Evolutionary conservation across 2,797 vertebrate genomes (phyloP).

Genomic region (Gallinago nigripennis): DNA sequence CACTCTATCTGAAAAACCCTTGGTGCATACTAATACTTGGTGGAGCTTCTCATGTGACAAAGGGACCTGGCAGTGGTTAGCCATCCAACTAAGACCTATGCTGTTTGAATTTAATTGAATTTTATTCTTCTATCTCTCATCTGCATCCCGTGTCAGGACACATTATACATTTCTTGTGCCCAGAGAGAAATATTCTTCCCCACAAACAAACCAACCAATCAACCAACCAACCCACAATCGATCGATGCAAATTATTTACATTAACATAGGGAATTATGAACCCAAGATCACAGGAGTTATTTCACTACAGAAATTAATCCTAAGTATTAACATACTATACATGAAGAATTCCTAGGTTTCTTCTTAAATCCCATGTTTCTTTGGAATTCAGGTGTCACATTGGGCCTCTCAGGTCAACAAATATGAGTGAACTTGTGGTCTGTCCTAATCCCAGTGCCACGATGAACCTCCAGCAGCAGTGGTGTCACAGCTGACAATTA

Average conservation of each 20-base stretch:
- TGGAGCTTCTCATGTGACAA: not conserved
- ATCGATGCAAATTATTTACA: not conserved
- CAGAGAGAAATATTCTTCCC: not conserved
- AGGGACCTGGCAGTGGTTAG: not conserved
- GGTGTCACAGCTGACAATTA: constrained; percentile 21
- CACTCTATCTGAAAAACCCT: not conserved
- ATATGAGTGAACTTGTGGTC: not conserved
- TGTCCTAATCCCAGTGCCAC: not conserved
- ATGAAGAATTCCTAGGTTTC: not conserved
- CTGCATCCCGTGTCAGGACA: not conserved
- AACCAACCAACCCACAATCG: not conserved
- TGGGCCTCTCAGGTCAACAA: not conserved
- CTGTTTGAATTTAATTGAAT: not conserved
- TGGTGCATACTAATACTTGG: constrained; percentile 1
- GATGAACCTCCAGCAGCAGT: not conserved
- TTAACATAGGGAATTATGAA: not conserved
- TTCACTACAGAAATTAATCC: not conserved
- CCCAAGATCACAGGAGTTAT: not conserved
- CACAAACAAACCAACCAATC: not conserved
- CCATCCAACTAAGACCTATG: not conserved
- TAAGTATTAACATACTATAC: not conserved
- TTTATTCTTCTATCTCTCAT: not conserved
- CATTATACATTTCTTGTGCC: not conserved
- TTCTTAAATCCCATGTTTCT: not conserved
- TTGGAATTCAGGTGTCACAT: not conserved